Base-by-base conservation (phyloP, 2,113 vertebrate species). In the Hystrix brachyura region DNA sequence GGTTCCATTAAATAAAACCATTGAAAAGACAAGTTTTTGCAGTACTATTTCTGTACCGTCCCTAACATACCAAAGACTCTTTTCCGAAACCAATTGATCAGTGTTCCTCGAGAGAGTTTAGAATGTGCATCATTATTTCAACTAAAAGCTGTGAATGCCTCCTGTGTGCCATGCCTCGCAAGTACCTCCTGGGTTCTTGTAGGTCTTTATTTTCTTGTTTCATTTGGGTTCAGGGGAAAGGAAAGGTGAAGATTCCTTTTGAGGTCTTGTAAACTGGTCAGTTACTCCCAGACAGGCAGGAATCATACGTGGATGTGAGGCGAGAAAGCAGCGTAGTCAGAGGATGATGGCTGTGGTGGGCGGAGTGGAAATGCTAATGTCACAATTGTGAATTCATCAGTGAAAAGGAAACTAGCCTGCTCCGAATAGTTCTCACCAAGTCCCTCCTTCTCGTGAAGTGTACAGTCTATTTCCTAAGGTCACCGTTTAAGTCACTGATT, bases 321-420 rank as follows among this genome's bases (percentile, higher is more conserved):
- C 14, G 21, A 90, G 60, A 51, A 34, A 79, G 55, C 38, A 32
- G 34, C 1, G 71, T 83, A 32, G 15, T 87, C 87, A 57, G 48
- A 64, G 32, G 38, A 51, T 62, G 13, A 32, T 3, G 32, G 5
- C 34, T 7, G 2, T 29, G 67, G 0, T 57, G 0, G 14, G 29
- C 59, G 46, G 15, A 59, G n/a, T 3, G 7, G 43, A 23, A 71
- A 29, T 13, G 27, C 32, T 43, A 2, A 38, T 4, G 29, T 60
- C 72, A 59, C 88, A 71, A 64, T 64, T 60, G 55, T 91, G 87
- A 53, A 46, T 72, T 89, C 82, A 53, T 48, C 21, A 29, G 43
- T 25, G 43, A 53, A 43, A 76, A 34, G 67, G 57, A 78, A 92
- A 59, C 65, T 0, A 80, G 15, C 55, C 51, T 27, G 55, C 11